Evolutionary conservation across 2,888 invertebrate species (phyloP).

Genomic region (Sinopyrophorus schimmeli): DNA sequence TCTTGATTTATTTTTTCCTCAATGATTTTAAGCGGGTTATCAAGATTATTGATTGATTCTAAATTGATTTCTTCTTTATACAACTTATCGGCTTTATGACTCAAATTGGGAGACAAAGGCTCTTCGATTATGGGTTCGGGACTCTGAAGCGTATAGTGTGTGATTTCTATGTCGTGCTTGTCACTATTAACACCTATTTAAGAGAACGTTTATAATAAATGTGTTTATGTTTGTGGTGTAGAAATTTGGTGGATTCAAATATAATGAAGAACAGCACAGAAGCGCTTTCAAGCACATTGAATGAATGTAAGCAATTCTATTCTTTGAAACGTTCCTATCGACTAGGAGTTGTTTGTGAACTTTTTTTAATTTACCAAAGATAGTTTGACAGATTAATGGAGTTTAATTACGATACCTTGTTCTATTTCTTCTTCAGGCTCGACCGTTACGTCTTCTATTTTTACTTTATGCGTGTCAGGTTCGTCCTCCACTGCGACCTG

Average conservation of each 20-base stretch:
- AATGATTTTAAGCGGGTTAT: constrained; percentile 39
- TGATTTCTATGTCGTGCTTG: constrained; percentile 22
- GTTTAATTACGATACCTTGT: constrained; percentile 20
- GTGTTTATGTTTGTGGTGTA: constrained; percentile 12
- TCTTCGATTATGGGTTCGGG: constrained; percentile 27
- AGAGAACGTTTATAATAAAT: constrained; percentile 19
- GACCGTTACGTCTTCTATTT: constrained; percentile 46
- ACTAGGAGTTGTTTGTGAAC: not conserved
- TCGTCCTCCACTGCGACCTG: constrained; percentile 59
- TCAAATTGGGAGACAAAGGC: constrained; percentile 17
- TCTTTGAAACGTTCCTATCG: not conserved
- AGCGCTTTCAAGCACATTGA: constrained; percentile 17
- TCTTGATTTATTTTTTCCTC: constrained; percentile 39
- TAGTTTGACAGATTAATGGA: not conserved
- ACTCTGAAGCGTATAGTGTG: constrained; percentile 17
- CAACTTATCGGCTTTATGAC: not conserved
- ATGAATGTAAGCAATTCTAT: constrained; percentile 6
- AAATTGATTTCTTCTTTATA: constrained; percentile 36
- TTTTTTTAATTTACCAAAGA: constrained; percentile 6
- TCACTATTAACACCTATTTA: constrained; percentile 26
- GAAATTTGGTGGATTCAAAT: constrained; percentile 16
- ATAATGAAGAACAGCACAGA: constrained; percentile 8
- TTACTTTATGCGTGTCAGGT: constrained; percentile 51
- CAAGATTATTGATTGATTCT: constrained; percentile 7
- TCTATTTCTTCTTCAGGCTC: constrained; percentile 35